Evolutionary conservation across 2,113 vertebrate species (phyloP).

Genomic region (Hydropotes inermis): DNA sequence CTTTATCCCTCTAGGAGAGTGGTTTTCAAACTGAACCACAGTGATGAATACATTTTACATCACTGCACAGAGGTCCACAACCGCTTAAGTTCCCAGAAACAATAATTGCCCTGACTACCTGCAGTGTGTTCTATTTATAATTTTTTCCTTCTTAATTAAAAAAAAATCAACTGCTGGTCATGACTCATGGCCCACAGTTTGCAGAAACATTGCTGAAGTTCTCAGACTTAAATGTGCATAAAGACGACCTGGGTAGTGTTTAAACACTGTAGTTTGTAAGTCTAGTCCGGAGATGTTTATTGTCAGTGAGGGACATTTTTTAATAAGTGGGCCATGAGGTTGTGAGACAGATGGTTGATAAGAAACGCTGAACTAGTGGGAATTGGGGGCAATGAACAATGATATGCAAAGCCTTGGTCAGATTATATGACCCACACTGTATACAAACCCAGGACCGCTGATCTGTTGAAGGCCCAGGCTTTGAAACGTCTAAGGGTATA

Average conservation of each 20-base stretch:
- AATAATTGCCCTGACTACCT: background rate
- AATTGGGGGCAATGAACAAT: background rate
- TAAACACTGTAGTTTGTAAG: background rate
- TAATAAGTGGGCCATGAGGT: background rate
- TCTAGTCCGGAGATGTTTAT: background rate
- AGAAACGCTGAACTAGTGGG: background rate
- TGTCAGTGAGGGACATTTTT: background rate
- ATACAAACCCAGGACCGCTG: background rate
- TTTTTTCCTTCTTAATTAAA: background rate
- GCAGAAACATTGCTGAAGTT: slow-evolving; percentile 31
- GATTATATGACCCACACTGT: background rate
- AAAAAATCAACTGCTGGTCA: background rate
- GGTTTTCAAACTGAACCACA: background rate
- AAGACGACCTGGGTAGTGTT: background rate
- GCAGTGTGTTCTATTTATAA: background rate
- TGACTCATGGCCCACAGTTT: slow-evolving; percentile 39
- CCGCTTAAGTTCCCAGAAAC: background rate
- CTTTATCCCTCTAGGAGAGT: background rate
- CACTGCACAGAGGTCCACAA: background rate
- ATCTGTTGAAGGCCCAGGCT: background rate
- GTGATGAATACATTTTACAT: background rate
- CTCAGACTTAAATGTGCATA: background rate
- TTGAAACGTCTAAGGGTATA: background rate
- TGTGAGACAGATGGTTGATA: slow-evolving; percentile 1
- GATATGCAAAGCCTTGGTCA: background rate